Percentiles rank a stretch among this genome's conserved stretches.
Conservation (phyloP, 2,113 vertebrate species). For the Hippocampus guttulatus region DNA sequence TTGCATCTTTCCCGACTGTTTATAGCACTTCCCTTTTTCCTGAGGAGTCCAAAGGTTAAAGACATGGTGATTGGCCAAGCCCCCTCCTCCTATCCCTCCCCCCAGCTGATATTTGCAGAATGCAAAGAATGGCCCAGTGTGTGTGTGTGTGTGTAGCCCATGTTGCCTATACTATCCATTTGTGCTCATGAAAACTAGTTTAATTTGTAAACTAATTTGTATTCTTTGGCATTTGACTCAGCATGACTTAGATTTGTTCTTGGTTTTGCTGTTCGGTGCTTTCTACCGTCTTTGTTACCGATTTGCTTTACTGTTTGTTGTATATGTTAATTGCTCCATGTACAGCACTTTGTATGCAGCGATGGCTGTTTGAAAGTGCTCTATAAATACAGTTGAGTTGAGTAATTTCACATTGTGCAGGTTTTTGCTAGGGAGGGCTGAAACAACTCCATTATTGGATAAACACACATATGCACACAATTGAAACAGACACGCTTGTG, state of each 20-base stretch:
- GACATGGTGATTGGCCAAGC: slow-evolving; percentile 47
- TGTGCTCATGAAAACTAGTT: slow-evolving; percentile 35
- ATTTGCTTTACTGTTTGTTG: no score
- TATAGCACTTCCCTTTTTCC: slow-evolving; percentile 53
- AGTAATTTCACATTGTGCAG: slow-evolving; percentile 41
- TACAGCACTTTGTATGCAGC: no score
- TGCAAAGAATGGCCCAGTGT: slow-evolving; percentile 44
- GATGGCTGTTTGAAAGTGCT: no score
- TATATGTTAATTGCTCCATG: no score
- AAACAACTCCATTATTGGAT: slow-evolving; percentile 33
- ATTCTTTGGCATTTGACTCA: no score
- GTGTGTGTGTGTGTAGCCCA: slow-evolving; percentile 6
- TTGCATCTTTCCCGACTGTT: slow-evolving; percentile 24
- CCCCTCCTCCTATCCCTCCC: slow-evolving; percentile 13
- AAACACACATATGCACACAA: background rate
- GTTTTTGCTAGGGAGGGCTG: slow-evolving; percentile 30
- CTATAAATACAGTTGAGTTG: no score
- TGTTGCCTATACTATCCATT: slow-evolving; percentile 22
- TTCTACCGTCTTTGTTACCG: no score
- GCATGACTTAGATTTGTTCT: no score
- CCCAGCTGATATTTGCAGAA: slow-evolving; percentile 54
- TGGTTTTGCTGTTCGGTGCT: no score
- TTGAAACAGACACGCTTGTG: background rate
- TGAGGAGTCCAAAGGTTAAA: slow-evolving; percentile 64
- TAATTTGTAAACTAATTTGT: background rate